Evolutionary conservation across 2,888 invertebrate species (phyloP), one percentile per base, ranked within the genome.

Genomic region (Salticus scenicus): DNA sequence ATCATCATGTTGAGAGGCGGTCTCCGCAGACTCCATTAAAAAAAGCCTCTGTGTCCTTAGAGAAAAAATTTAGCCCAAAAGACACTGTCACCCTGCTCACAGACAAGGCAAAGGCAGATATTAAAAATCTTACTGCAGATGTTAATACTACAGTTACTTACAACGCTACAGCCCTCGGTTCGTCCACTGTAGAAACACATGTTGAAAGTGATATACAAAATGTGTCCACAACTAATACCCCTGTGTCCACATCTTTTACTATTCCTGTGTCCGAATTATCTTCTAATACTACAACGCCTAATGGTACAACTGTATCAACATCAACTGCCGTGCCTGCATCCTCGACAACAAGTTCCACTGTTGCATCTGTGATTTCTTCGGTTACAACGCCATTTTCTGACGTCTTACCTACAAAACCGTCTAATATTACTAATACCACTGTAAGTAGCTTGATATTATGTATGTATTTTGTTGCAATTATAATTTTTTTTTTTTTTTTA

Each of bases 371-470:
- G n/a, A n/a, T n/a, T n/a, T n/a, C 47, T 17, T 57, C 57, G 1
- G 24, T 1, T 1, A 66, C 17, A 30, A 70, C 75, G 12, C 51
- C 72, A 20, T 37, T 74, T 28, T 24, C 69, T 7, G 84, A 79
- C 12, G 12, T 74, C 2, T 41, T 51, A 14, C 84, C 84, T 27
- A 85, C 84, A 7, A 79, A 37, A 28, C 84, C 84, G 27, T 28
- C 78, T 7, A 70, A 70, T 28, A 75, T 85, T 24, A 73, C 74
- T 17, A 75, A 85, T 47, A 64, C 84, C 12, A 85, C 78, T 7
- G 84, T 85, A 71, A 74, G 84, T 70, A n/a, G n/a, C n/a, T n/a
- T n/a, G n/a, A n/a, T n/a, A 1, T n/a, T 14, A 17, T 51, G 47
- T 12, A 7, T 27, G 8, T 1, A 24, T 4, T 64, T 64, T n/a